Evolutionary conservation across 2,113 vertebrate species (phyloP).

Genomic region (Python bivittatus): DNA sequence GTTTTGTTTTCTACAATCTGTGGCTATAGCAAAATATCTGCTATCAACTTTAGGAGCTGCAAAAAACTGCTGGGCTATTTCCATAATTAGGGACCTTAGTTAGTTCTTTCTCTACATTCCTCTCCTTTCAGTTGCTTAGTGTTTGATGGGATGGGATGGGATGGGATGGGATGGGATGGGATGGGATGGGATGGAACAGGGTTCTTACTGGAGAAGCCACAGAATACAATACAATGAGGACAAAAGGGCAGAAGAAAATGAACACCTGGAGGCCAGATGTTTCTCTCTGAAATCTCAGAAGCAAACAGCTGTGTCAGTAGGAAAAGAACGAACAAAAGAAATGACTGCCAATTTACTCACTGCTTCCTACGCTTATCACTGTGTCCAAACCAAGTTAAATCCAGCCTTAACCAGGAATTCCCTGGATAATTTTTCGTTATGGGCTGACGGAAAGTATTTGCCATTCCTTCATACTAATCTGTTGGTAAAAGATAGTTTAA

Average conservation of each 20-base stretch:
- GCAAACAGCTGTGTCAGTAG: conserved; percentile 9
- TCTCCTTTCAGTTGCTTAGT: not conserved
- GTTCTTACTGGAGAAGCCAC: fast-evolving
- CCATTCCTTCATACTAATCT: not conserved
- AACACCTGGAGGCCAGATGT: conserved; percentile 28
- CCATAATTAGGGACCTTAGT: fast-evolving
- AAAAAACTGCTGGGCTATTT: conserved; percentile 11
- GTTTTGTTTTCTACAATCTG: not conserved
- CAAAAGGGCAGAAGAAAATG: not conserved
- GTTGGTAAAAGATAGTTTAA: conserved; percentile 24
- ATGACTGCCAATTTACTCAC: not conserved
- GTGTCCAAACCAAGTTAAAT: conserved; percentile 23
- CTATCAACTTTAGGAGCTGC: conserved; percentile 13
- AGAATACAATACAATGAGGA: not conserved
- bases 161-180: no score
- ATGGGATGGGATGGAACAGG: fast-evolving
- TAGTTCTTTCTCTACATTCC: fast-evolving
- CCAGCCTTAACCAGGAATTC: fast-evolving
- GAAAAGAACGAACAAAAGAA: not conserved
- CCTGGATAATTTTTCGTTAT: not conserved
- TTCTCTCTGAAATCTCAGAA: not conserved
- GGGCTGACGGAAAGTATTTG: not conserved
- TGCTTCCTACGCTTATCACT: conserved; percentile 31
- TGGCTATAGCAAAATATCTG: not conserved
- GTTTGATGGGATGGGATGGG: fast-evolving